Evolutionary conservation across 2,888 invertebrate genomes (phyloP).

Genomic region (Pseudanteris insignis): DNA sequence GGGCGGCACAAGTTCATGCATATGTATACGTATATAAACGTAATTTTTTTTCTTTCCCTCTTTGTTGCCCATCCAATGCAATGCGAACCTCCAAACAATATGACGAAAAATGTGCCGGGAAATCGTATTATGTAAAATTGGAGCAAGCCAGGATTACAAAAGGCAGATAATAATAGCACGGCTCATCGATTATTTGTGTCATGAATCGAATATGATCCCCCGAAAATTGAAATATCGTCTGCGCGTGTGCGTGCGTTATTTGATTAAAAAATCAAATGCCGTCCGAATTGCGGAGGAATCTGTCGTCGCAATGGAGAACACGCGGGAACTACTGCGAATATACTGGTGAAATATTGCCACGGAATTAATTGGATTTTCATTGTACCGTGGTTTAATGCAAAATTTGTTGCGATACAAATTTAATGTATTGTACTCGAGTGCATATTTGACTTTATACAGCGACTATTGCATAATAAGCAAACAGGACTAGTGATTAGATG

Average conservation of each 20-base stretch:
- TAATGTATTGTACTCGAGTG: slow-evolving; percentile 23
- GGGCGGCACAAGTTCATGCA: no score
- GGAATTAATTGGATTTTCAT: slow-evolving; percentile 11
- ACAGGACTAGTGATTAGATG: slow-evolving; percentile 28
- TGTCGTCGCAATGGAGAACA: slow-evolving; percentile 11
- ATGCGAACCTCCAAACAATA: slow-evolving; percentile 25
- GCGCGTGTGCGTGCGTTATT: slow-evolving; percentile 15
- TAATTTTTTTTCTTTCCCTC: no score
- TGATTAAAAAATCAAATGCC: slow-evolving; percentile 13
- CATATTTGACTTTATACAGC: slow-evolving; percentile 18
- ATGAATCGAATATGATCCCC: slow-evolving; percentile 26
- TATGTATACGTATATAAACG: no score
- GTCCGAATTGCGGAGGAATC: not conserved
- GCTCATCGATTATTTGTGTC: slow-evolving; percentile 30
- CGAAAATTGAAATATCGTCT: slow-evolving; percentile 18
- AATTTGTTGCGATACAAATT: slow-evolving; percentile 23
- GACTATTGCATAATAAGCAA: slow-evolving; percentile 6
- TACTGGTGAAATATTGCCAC: slow-evolving; percentile 4
- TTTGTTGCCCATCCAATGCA: no score
- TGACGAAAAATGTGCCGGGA: slow-evolving; percentile 21
- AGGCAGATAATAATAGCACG: slow-evolving; percentile 25
- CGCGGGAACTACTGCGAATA: slow-evolving; percentile 2
- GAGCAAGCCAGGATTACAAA: slow-evolving; percentile 23
- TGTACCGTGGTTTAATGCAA: slow-evolving; percentile 4
- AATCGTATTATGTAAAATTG: slow-evolving; percentile 33